Percentiles rank a stretch among this genome's conserved stretches.
These are phyloP conservation scores for Muntiacus muntjak DNA, from an alignment of 2,113 vertebrate species.

Conservation along the genomic window DNA sequence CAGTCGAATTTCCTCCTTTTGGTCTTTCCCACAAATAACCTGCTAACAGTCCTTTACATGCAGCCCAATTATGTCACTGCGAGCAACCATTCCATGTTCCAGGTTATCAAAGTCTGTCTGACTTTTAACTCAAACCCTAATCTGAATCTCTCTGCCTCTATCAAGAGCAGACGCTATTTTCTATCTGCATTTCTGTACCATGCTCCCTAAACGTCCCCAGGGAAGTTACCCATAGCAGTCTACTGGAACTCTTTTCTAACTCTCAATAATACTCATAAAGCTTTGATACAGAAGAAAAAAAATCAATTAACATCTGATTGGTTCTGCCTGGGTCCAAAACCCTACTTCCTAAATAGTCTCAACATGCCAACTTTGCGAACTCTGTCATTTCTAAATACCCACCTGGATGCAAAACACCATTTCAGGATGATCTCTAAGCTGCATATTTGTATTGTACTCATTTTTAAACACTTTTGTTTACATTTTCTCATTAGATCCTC, in stretches of 20 bases:
- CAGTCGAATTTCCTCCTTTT: neutral
- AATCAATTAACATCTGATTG: neutral
- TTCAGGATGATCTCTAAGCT: neutral
- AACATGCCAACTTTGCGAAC: neutral
- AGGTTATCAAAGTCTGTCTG: neutral
- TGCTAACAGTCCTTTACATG: neutral
- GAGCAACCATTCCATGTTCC: neutral
- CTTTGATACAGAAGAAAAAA: slow-evolving; percentile 16
- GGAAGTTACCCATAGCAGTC: neutral
- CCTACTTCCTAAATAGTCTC: neutral
- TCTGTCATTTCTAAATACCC: neutral
- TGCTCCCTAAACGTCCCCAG: neutral
- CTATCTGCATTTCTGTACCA: neutral
- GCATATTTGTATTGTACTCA: neutral
- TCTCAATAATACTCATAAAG: neutral
- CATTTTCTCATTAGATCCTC: neutral
- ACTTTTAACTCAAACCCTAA: neutral
- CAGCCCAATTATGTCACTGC: neutral
- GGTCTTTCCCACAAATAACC: neutral
- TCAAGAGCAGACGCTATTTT: neutral
- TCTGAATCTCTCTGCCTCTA: neutral
- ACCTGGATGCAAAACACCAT: neutral
- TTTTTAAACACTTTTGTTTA: neutral
- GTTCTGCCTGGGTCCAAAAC: neutral
- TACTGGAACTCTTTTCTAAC: neutral